Conservation (phyloP, 2,797 vertebrate genomes). For the Antennarius maculatus region DNA sequence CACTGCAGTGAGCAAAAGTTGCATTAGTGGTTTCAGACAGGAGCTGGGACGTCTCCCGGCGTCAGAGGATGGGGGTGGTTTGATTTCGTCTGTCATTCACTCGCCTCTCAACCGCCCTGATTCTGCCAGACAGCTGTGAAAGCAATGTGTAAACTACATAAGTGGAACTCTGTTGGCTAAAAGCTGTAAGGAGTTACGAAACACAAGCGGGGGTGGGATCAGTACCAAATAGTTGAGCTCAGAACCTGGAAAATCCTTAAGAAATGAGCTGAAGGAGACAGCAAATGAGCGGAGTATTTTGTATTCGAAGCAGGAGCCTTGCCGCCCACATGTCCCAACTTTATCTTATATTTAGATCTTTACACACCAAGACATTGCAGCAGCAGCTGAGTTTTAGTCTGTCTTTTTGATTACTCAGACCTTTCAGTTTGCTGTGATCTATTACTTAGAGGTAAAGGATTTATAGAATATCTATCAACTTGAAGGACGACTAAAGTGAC, state of each 20-base stretch:
- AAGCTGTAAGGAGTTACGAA: conserved; percentile 31
- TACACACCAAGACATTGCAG: conserved; percentile 40
- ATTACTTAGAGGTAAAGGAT: neutral
- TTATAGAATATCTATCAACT: too few relatives aligned
- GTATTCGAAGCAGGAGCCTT: conserved; percentile 6
- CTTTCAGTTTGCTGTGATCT: conserved; percentile 8
- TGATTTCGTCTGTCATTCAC: conserved; percentile 11
- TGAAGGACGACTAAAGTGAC: neutral
- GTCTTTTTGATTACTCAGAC: conserved; percentile 10
- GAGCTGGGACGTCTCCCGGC: conserved; percentile 9
- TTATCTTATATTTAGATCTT: conserved; percentile 35
- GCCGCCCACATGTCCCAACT: conserved; percentile 51
- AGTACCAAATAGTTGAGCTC: conserved; percentile 6
- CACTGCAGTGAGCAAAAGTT: neutral
- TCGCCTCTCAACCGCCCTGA: conserved; percentile 7
- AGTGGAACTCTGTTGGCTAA: conserved; percentile 2
- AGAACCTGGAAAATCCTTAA: conserved; percentile 40
- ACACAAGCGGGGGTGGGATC: conserved; percentile 22
- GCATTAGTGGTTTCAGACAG: conserved; percentile 35
- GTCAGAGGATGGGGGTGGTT: conserved; percentile 11
- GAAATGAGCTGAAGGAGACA: conserved; percentile 47
- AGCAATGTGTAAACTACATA: conserved; percentile 9
- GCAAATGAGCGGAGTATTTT: conserved; percentile 65
- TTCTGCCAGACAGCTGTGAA: conserved; percentile 33
- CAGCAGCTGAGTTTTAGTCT: conserved; percentile 7